These are phyloP conservation scores for Parochlus steinenii DNA, from an alignment of 2,888 invertebrate species.

Conservation along the genomic window DNA sequence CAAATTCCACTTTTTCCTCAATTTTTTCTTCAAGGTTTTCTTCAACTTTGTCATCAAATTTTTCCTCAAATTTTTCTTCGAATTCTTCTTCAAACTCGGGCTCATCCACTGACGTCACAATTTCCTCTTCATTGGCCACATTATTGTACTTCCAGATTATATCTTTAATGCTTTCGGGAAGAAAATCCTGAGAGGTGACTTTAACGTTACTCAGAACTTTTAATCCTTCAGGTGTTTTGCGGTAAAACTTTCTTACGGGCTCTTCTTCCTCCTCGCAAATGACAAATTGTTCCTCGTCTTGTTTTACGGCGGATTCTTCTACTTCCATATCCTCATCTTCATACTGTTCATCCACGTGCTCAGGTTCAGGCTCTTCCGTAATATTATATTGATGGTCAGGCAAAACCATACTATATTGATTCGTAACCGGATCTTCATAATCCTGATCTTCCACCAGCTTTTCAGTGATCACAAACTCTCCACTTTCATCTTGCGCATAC, in stretches of 20 bases:
- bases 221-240: conserved; percentile 18
- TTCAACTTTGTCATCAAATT: neutral
- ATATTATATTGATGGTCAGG: neutral
- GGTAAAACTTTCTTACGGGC: neutral
- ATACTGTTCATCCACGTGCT: conserved; percentile 17
- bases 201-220: conserved; percentile 30
- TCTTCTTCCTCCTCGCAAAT: conserved; percentile 8
- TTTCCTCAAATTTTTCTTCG: neutral
- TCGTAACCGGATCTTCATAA: too few species aligned
- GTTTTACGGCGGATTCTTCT: conserved; percentile 17
- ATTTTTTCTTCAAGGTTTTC: conserved; percentile 10
- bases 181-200: conserved; percentile 17
- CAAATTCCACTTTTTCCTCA: conserved; percentile 13
- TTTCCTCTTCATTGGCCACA: conserved; percentile 2
- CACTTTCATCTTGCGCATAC: conserved; percentile 29
- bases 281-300: conserved; percentile 17
- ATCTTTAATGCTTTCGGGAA: conserved; percentile 12
- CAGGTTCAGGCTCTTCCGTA: neutral
- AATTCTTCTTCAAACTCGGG: conserved; percentile 10
- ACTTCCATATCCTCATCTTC: conserved; percentile 11
- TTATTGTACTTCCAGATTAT: conserved; percentile 12
- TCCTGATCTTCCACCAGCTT: too few species aligned
- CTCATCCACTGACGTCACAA: conserved; percentile 7
- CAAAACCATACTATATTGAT: too few species aligned
- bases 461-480: conserved; percentile 30